Base-by-base conservation (phyloP, 2,888 invertebrate species). In the Heliconius ethilla region DNA sequence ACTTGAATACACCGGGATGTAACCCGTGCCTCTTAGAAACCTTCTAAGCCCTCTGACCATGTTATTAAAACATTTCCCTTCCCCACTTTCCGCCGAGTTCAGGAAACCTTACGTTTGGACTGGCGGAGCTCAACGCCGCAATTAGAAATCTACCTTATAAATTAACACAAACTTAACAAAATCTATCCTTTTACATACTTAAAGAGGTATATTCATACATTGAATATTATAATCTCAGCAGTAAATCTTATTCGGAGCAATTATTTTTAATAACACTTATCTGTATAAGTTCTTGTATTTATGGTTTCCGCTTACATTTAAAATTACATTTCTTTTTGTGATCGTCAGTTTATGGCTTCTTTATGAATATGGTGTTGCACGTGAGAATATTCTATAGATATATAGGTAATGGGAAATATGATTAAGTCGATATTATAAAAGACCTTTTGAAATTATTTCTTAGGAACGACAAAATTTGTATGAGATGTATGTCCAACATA, bases 241-340 rank as follows among this genome's bases (percentile, higher is more conserved):
- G 62, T 79, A 81, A 78, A 79, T 79, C 76, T 79, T 63, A 51
- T 75, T 76, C 75, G 76, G 70, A 77, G 78, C 80, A 80, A 83
- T 82, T 83, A 82, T 81, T 81, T 83, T 82, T 83, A 81, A 80
- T 80, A 82, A 80, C 78, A 78, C 81, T 80, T 78, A 81, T 79
- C 72, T n/a, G 63, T 70, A 62, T 79, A 78, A 78, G 73, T 76
- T 74, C 73, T 70, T 74, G 75, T 82, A 81, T 82, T 83, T 83
- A 83, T 82, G 76, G 77, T 82, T 81, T 82, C 83, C 82, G 79
- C 59, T 76, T 40, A 69, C 29, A 76, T 37, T 77, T 67, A 65
- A 75, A 80, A 75, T 80, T 69, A 78, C 59, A 65, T 77, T 79
- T 80, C 63, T 80, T 69, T 79, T 79, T 80, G 69, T 75, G 75